Evolutionary conservation across 1,140 invertebrate genomes (phyloP).

Genomic region (Drosophila ogumai): DNA sequence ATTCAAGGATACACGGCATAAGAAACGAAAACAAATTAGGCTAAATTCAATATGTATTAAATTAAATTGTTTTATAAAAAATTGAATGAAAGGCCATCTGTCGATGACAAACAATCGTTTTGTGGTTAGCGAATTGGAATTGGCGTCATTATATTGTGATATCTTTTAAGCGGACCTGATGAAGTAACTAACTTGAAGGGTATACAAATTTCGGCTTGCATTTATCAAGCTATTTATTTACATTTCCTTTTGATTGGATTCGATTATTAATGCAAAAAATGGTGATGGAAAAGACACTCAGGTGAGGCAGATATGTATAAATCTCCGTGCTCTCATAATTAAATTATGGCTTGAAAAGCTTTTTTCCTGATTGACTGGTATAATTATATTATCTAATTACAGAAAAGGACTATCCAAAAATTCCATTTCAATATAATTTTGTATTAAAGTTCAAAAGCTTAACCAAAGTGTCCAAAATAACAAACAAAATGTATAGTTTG

Average conservation of each 20-base stretch:
- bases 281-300: background rate
- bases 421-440: background rate
- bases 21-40: constrained; percentile 29
- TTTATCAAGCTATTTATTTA: background rate
- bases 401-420: background rate
- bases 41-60: constrained; percentile 52
- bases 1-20: background rate
- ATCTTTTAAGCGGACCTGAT: background rate
- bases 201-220: background rate
- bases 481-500: background rate
- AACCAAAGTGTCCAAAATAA: background rate
- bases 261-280: background rate
- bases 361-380: background rate
- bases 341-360: background rate
- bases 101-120: background rate
- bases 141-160: background rate
- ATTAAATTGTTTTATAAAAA: constrained; percentile 44
- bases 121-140: background rate
- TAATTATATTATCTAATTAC: background rate
- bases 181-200: background rate
- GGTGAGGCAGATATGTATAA: background rate
- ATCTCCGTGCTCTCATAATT: background rate
- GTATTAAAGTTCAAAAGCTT: background rate
- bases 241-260: background rate
- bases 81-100: constrained; percentile 1